Base-by-base conservation (phyloP, 2,797 vertebrate genomes). In the Ptychadena robeensis region DNA sequence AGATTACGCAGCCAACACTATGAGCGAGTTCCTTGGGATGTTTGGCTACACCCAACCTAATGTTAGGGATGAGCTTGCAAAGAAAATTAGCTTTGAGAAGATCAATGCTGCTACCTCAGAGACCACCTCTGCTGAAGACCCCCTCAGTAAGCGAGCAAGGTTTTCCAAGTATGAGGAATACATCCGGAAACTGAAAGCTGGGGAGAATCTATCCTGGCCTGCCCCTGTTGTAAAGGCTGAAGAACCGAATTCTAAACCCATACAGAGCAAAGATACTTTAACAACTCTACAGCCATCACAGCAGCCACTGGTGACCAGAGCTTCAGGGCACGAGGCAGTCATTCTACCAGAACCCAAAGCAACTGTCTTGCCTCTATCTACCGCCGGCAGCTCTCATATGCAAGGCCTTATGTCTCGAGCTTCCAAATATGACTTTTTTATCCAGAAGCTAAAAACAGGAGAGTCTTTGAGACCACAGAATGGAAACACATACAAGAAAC, bases 141-240 rank as follows among this genome's bases (percentile, higher is more conserved):
- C 94, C 86, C 68, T 91, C 28, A 95, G 95, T 82, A 96, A 97
- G 83, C 94, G 97, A 9, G 97, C 96, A 12, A 96, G 97, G 73
- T 97, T 98, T 93, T 99, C 98, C 90, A 99, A 99, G 89, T 98
- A 98, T 0, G 97, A 99, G 94, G 98, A 99, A 89, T 99, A 98
- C 89, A 99, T 99, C 89, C 96, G 97, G 87, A 98, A 97, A 87
- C 93, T 99, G 79, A 99, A 98, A 88, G 96, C 97, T 0, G 97
- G 97, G 0, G 97, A 99, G 90, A 93, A 96, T 73, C 93, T 97
- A 18, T 94, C 96, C 14, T 98, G 97, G 97, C 95, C 97, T 73
- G 85, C 95, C 78, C 96, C 95, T 27, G 80, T 94, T 86, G 87
- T 91, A 78, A 98, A 97, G 88, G 89, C 94, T 0, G 96, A 98